Evolutionary conservation across 1,140 invertebrate species (phyloP).

Genomic region (Lerema accius): DNA sequence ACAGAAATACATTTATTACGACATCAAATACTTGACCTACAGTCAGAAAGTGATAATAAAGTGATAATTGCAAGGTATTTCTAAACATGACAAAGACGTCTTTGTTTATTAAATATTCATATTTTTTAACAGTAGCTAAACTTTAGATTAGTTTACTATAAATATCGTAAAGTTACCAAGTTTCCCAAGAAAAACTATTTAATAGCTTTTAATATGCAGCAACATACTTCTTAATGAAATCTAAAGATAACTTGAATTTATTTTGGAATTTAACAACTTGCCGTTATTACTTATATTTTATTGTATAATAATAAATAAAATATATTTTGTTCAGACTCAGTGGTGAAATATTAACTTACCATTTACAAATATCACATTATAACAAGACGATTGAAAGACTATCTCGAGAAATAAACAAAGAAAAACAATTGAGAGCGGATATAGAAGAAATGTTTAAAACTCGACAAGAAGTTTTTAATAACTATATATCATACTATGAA

Average conservation of each 20-base stretch:
- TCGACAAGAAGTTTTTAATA: constrained; percentile 67
- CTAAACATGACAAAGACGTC: too few species aligned
- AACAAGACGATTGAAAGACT: constrained; percentile 66
- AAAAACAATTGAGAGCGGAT: constrained; percentile 64
- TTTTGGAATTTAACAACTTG: too few species aligned
- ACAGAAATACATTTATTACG: constrained; percentile 85
- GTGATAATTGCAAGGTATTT: constrained; percentile 84
- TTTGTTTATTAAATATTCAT: too few species aligned
- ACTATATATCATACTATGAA: constrained; percentile 55
- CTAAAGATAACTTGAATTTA: too few species aligned
- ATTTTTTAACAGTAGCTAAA: too few species aligned
- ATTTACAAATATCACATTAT: constrained; percentile 70
- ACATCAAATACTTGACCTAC: constrained; percentile 86
- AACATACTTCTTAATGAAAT: too few species aligned
- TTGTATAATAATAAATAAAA: too few species aligned
- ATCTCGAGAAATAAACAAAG: constrained; percentile 61
- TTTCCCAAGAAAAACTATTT: too few species aligned
- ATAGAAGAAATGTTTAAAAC: constrained; percentile 66
- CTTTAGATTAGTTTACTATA: too few species aligned
- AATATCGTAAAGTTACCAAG: too few species aligned
- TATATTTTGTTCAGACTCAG: constrained; percentile 59
- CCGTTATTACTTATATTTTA: too few species aligned
- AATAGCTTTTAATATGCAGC: too few species aligned
- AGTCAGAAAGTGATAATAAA: constrained; percentile 85
- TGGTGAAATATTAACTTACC: constrained; percentile 72